Evolutionary conservation across 2,888 invertebrate genomes (phyloP), one percentile per base, ranked within the genome.

Genomic region (Pemphredon lugubris): DNA sequence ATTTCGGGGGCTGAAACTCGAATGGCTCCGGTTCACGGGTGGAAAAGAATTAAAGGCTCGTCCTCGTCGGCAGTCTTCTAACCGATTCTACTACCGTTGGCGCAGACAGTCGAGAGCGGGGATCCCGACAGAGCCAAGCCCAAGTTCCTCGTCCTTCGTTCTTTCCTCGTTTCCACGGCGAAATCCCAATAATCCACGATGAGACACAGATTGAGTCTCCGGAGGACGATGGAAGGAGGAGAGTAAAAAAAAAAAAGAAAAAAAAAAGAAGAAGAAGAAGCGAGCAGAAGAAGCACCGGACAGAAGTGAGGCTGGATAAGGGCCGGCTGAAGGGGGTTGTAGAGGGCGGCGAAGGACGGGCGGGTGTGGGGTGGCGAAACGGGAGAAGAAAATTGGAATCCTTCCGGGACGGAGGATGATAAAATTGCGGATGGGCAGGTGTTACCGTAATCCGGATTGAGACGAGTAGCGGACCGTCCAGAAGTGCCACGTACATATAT

Each of bases 131-230:
- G n/a, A 48, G 47, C 54, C 72, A 70, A 63, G n/a, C n/a, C 70
- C 71, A 64, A 63, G 57, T 68, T 54, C 57, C 55, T 42, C 37
- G 47, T 51, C 67, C 61, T 58, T 13, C 44, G 39, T 55, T 18
- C 40, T 66, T 57, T 39, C 48, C 61, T 63, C 72, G 55, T 71
- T 37, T 65, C 59, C 55, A 77, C 73, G 70, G 81, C 82, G 82
- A 87, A 87, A 87, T 87, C 88, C 87, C 86, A 86, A 87, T 89
- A 89, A 89, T 89, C 88, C 87, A 79, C 85, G 86, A 84, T 88
- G 88, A 88, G 87, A 88, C 86, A 87, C 85, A 87, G 88, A 89
- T 88, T 88, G 87, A 88, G 88, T 88, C 86, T 78, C 74, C 63
- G 64, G 66, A 57, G 73, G 66, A 30, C 60, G 70, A 64, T 75